Conservation (phyloP, 2,888 invertebrate genomes). For the Watsonalla binaria region DNA sequence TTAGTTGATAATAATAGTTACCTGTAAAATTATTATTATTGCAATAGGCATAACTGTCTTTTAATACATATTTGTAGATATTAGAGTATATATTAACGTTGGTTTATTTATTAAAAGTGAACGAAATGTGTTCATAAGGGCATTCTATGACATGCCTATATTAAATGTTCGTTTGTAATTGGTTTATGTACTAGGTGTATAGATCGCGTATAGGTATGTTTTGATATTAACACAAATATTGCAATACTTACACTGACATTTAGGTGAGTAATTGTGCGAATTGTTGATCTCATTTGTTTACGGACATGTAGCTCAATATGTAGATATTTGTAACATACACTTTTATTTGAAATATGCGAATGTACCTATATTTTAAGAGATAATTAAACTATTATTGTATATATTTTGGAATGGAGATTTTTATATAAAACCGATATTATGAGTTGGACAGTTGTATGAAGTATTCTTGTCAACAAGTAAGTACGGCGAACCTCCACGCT, state of each 20-base stretch:
- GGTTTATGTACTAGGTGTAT: constrained; percentile 33
- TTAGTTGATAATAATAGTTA: constrained; percentile 21
- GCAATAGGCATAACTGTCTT: constrained; percentile 21
- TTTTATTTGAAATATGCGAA: constrained; percentile 59
- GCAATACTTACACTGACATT: constrained; percentile 23
- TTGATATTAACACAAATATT: constrained; percentile 37
- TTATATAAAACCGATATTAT: constrained; percentile 64
- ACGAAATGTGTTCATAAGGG: constrained; percentile 49
- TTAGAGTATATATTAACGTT: constrained; percentile 5
- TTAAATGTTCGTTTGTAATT: constrained; percentile 30
- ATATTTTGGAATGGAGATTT: constrained; percentile 72
- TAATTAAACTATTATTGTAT: constrained; percentile 61
- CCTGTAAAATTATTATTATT: constrained; percentile 24
- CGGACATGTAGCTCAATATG: constrained; percentile 72
- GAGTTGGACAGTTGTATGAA: constrained; percentile 59
- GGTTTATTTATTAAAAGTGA: constrained; percentile 36
- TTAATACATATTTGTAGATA: not conserved
- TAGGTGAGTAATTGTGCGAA: constrained; percentile 53
- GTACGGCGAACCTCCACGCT: constrained; percentile 38
- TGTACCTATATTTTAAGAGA: constrained; percentile 61
- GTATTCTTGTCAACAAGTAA: constrained; percentile 56
- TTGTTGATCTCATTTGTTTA: constrained; percentile 76
- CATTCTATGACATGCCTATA: constrained; percentile 51
- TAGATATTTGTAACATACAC: constrained; percentile 62
- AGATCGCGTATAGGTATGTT: constrained; percentile 36